phyloP scores from a whole-genome alignment of 2,797 vertebrate species.

The Oreonectes daqikongensis region DNA sequence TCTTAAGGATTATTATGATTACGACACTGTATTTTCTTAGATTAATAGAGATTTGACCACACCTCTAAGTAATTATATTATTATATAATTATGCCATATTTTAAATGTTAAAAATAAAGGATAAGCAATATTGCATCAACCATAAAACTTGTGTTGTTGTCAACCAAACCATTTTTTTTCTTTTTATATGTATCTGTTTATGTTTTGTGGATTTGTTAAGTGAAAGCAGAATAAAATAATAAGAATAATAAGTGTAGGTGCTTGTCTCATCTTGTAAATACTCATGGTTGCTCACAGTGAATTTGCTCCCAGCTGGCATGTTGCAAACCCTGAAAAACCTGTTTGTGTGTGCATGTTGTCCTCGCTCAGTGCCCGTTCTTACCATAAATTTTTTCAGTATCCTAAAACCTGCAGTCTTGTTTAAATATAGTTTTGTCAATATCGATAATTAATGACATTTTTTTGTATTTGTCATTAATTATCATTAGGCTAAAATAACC shows the following conservation, averaged over 20 bases:
- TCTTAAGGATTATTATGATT: neutral
- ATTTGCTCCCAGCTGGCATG: constrained; percentile 38
- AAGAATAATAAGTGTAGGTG: neutral
- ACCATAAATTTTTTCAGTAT: neutral
- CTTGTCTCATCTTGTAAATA: constrained; percentile 57
- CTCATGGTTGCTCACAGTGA: constrained; percentile 38
- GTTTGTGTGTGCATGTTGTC: constrained; percentile 38
- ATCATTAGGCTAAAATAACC: constrained; percentile 46
- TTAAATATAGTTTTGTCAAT: neutral
- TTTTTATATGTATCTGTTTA: neutral
- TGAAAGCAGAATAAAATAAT: constrained; percentile 22
- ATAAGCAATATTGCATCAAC: neutral
- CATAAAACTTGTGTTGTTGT: neutral
- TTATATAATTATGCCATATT: neutral
- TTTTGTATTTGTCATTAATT: neutral
- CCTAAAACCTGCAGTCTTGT: neutral
- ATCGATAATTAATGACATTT: neutral
- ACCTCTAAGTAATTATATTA: neutral
- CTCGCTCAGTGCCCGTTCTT: constrained; percentile 9
- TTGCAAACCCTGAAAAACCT: constrained; percentile 58
- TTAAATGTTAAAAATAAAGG: neutral
- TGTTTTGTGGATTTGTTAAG: constrained; percentile 2
- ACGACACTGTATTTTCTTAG: neutral
- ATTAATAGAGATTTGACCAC: neutral
- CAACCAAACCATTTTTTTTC: neutral